Base-by-base conservation (phyloP, 2,888 invertebrate genomes). In the Tupiocoris notatus region DNA sequence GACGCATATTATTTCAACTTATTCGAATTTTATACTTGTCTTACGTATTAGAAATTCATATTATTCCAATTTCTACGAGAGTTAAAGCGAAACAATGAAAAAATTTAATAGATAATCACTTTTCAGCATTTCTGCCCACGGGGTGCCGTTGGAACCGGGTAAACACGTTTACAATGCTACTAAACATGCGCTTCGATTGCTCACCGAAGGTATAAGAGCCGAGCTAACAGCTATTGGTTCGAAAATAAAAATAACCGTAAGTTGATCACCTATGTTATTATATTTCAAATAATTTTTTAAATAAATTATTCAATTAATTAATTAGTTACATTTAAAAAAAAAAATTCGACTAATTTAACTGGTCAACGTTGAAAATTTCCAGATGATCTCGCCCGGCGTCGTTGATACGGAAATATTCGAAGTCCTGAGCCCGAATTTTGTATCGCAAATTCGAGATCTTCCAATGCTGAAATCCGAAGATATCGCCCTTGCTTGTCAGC, bases 341-440 rank as follows among this genome's bases (percentile, higher is more conserved):
- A 64, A 23, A 2, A 22, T 20, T 2, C 6, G 9, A 12, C 18
- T 6, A 18, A n/a, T 64, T 9, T 64, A 12, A n/a, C 3, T 64
- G 20, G 9, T 16, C 9, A 54, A 54, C 12, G 7, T 54, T 7
- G 9, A 7, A 54, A 54, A 7, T 54, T 17, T 81, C 16, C 81
- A 90, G 90, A 88, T 88, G 80, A 84, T 90, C 63, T 89, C 88
- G 61, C 90, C 90, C 0, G 90, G 90, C 18, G 82, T 88, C 79
- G 89, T 89, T 18, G 85, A 85, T 63, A 89, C 89, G 0, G 86
- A 86, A 77, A 84, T 87, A 66, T 81, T 87, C 62, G 83, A 84
- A 81, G 84, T 84, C 2, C 78, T 78, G 20, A 79, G 79, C 75
- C 62, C 61, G 39, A 73, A 75, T 1, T 3, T 7, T 39, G 16